Evolutionary conservation across 2,797 vertebrate genomes (phyloP), one percentile per base, ranked within the genome.

Genomic region (Trachurus trachurus): DNA sequence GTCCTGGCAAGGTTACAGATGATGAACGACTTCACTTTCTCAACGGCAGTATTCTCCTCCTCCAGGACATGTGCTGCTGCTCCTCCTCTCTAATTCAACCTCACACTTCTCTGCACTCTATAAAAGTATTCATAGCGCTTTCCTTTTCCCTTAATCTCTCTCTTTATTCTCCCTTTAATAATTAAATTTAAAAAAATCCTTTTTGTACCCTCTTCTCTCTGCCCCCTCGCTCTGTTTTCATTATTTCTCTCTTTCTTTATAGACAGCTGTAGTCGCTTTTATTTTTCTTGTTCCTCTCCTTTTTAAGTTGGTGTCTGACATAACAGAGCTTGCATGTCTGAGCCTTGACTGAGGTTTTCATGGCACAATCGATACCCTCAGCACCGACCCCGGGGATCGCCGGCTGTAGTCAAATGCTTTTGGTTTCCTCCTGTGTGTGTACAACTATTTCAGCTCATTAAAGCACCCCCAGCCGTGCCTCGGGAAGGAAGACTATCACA

Each of bases 1-100:
- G 83, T 78, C 78, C 66, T 59, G 68, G 42, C 78, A 81, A 86
- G 84, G 82, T 91, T 89, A 76, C 64, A 52, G 59, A 86, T 87
- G 86, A 87, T 85, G 76, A 87, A 87, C 10, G 65, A 76, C 75
- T 84, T 81, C 52, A 70, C 79, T 85, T 74, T 66, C 5, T 2
- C 26, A 29, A 6, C 31, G 1, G 29, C 53, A 1, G 21, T 56
- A 59, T 85, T 82, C 56, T 82, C 56, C 69, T 82, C 76, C 81
- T 88, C 63, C 49, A 68, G 80, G 82, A 81, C 72, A 72, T 29
- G 66, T 39, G 42, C 82, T 65, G 69, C 61, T 44, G 49, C 61
- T 78, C 47, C 50, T 70, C 52, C 66, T 70, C 65, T 71, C 44
- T 76, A 68, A 75, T 72, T 81, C 68, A 66, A 31, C 60, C 58